A percentile compares a stretch with the other conserved stretches of the same genome.
Evolutionary conservation across 1,140 invertebrate species (phyloP).

Genomic region (Aphelenchoides besseyi): DNA sequence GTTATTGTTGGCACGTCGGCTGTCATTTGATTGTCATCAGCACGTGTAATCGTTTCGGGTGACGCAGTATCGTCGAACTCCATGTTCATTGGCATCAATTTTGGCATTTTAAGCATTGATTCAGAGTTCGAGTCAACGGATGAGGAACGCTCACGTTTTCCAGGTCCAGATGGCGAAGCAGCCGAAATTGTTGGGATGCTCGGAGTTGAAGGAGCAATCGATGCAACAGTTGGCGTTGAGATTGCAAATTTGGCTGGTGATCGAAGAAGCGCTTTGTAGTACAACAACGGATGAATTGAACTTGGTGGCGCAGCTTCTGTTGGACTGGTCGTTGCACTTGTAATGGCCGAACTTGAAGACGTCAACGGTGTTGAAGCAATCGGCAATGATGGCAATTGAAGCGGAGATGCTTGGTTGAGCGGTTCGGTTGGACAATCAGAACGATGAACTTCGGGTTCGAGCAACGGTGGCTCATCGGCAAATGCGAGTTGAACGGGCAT

Average conservation of each 20-base stretch:
- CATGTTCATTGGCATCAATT: background rate
- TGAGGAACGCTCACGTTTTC: slow-evolving; percentile 1
- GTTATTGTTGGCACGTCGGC: too few species aligned
- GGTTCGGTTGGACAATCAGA: too few species aligned
- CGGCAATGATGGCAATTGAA: background rate
- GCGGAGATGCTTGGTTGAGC: background rate
- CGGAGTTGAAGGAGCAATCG: background rate
- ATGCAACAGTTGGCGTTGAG: background rate
- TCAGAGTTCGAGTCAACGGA: slow-evolving; percentile 13
- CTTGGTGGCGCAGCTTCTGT: background rate
- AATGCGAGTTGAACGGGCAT: background rate
- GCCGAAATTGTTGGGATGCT: background rate
- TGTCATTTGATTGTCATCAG: too few species aligned
- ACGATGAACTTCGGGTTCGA: background rate
- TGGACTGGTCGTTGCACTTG: background rate
- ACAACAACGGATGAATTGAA: background rate
- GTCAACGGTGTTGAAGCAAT: background rate
- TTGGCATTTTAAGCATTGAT: slow-evolving; percentile 9
- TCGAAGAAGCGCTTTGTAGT: background rate
- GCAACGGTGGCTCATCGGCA: background rate
- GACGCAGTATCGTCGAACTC: background rate
- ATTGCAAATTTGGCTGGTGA: background rate
- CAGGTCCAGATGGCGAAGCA: background rate
- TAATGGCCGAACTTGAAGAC: background rate
- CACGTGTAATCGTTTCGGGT: too few species aligned